Conservation (phyloP, 1,140 invertebrate genomes). For the Scaptomyza pallida region DNA sequence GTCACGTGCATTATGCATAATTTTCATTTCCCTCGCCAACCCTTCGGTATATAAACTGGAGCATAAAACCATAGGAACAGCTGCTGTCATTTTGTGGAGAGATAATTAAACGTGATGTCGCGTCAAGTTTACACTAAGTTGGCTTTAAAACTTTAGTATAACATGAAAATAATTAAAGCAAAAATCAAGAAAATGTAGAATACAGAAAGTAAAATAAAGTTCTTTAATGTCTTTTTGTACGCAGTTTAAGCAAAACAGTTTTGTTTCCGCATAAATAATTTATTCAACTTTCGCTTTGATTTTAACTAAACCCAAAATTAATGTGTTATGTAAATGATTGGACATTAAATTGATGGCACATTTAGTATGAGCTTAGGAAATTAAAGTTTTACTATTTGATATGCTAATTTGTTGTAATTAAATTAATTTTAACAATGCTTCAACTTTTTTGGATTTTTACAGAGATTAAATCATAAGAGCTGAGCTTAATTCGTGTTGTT, state of each 20-base stretch:
- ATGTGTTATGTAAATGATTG: conserved; percentile 4
- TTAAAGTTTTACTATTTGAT: not conserved
- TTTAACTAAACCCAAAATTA: not conserved
- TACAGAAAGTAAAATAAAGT: too few species aligned
- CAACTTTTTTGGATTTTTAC: not conserved
- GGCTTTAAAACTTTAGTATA: too few species aligned
- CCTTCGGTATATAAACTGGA: not conserved
- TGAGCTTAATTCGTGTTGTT: not conserved
- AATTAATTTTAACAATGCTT: conserved; percentile 18
- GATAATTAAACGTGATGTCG: conserved; percentile 51
- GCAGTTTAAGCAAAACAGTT: too few species aligned
- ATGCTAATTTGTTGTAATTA: conserved; percentile 30
- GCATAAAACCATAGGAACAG: conserved; percentile 47
- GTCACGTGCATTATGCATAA: conserved; percentile 75
- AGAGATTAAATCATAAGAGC: conserved; percentile 28
- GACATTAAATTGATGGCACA: conserved; percentile 1
- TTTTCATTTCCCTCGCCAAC: conserved; percentile 26
- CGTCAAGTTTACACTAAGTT: not conserved
- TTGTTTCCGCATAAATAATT: too few species aligned
- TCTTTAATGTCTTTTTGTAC: too few species aligned
- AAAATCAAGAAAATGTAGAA: too few species aligned
- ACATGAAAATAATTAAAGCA: too few species aligned
- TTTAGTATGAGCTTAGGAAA: too few species aligned
- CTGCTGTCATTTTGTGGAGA: conserved; percentile 56
- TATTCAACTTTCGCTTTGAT: too few species aligned